Base-by-base conservation (phyloP, 2,797 vertebrate genomes). In the Xenops minutus region DNA sequence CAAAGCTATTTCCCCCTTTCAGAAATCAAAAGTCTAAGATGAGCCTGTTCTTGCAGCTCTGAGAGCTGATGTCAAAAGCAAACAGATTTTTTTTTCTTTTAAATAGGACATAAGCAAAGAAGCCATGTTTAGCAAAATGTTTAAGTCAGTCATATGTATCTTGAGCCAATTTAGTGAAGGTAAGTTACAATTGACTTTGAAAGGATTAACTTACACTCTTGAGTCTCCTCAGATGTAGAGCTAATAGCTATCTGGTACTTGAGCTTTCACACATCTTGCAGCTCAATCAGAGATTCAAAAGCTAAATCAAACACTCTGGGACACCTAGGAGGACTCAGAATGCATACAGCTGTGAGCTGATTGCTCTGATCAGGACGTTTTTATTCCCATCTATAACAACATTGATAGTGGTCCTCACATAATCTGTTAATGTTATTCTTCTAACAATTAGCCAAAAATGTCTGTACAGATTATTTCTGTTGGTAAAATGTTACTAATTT, bases 131-230 rank as follows among this genome's bases (percentile, higher is more conserved):
- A 83, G 29, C 7, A 68, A 83, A 86, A 90, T 55, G 16, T 81
- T 91, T 79, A 90, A 92, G 64, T 63, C 89, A 26, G 34, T 81
- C 48, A 30, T 78, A 23, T 46, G 20, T 54, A 71, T 93, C 74
- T 90, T 6, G 2, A 87, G 34, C 14, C 75, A 76, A 6, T 91
- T 92, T 96, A 93, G 82, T 91, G 71, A 87, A 55, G 17, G 30
- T 26, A 83, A 74, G 52, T 85, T 85, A 83, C 56, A 91, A 92
- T 13, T 82, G 89, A 95, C 81, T 94, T 95, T 88, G 82, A 91
- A 89, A 78, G 46, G 55, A 92, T 96, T 89, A 85, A 91, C 87
- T 85, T 83, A 91, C 91, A 76, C 80, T 89, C 92, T 46, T 83
- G 83, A 89, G 78, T 64, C 39, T 68, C 14, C 74, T 89, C 43